Conservation (phyloP, 35 echinoderm and acorn worm species). For the Ptychodera flava region DNA sequence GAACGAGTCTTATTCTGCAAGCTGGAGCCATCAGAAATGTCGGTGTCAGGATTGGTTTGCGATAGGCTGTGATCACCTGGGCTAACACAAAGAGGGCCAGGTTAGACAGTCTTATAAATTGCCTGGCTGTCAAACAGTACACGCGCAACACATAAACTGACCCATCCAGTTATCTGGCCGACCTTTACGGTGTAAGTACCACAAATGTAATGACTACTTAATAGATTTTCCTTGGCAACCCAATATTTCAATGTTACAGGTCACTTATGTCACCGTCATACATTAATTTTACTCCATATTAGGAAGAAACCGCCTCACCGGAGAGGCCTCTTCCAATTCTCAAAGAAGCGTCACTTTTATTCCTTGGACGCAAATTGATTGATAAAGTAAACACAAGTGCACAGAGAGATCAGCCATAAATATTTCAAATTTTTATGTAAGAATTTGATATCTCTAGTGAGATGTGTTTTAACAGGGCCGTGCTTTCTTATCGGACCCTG, state of each 20-base stretch:
- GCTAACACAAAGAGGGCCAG: no score
- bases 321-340: no score
- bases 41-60: not conserved
- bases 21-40: no score
- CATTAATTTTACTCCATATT: not conserved
- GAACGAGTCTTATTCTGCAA: no score
- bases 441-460: no score
- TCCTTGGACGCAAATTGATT: no score
- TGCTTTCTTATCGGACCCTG: not conserved
- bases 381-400: no score
- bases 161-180: not conserved
- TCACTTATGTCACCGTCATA: not conserved
- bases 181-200: not conserved
- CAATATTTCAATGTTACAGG: not conserved
- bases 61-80: not conserved
- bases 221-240: not conserved
- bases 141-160: not conserved
- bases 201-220: not conserved
- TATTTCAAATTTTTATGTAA: no score
- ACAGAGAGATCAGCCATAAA: no score
- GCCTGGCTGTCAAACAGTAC: no score
- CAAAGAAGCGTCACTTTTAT: slow-evolving; percentile 1
- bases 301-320: not conserved
- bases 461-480: no score
- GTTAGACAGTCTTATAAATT: no score